Base-by-base conservation (phyloP, 37 sponge, comb jelly and placozoan genomes). In the Aphrocallistes beatrix region DNA sequence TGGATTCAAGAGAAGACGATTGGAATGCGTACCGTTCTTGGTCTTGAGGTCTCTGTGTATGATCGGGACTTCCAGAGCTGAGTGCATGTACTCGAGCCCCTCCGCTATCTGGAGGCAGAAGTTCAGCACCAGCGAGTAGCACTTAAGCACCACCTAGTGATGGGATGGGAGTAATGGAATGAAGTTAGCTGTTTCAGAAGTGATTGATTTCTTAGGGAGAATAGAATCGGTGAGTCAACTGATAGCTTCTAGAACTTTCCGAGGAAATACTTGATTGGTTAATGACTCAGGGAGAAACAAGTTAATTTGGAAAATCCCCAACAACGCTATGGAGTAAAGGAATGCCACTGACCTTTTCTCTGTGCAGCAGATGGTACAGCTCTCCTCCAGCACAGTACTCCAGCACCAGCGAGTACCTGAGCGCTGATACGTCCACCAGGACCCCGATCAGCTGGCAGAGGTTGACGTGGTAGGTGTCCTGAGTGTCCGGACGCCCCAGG, bases 11-110 rank as follows among this genome's bases (percentile, higher is more conserved):
- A n/a, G n/a, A n/a, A n/a, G n/a, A n/a, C n/a, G n/a, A n/a, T n/a
- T n/a, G n/a, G n/a, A n/a, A 60, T 60, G n/a, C 21, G n/a, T 25
- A 60, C 75, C 75, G 34, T 60, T 60, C 75, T 60, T 60, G 34
- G 75, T 60, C 34, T 60, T 60, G 75, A 60, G 75, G 75, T 60
- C 75, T 13, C 75, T 60, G 34, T 60, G 75, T 32, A 60, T 60
- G 34, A 60, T 60, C 6, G 75, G 75, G n/a, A 60, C 3, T 3
- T 60, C 75, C 75, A 60, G 75, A 3, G 75, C 75, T 25, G 75
- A 19, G 75, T 60, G 75, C 75, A 60, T 60, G 34, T 60, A 60
- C 34, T 60, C 75, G 28, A 60, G 21, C 1, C 75, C 75, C 75
- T 60, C 75, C n/a, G 75, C 75, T 3, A 60, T 60, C 75, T 60